Conservation (phyloP, 1,140 invertebrate genomes). For the Nylanderia fulva region DNA sequence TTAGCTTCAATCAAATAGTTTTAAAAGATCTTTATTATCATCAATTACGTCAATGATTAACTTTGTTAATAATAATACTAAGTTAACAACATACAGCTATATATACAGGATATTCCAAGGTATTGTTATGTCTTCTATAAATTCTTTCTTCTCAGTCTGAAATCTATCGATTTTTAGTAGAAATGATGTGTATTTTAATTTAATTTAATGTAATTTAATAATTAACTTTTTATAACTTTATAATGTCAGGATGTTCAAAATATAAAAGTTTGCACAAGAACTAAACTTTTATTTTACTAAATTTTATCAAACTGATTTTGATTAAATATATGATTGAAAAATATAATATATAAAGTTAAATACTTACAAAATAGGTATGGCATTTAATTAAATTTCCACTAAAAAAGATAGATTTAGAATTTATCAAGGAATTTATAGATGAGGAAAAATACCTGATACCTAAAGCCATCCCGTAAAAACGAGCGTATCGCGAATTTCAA, state of each 20-base stretch:
- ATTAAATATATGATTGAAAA: too few species aligned
- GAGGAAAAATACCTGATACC: not conserved
- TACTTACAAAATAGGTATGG: not conserved
- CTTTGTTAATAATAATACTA: slow-evolving; percentile 48
- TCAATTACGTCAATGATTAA: slow-evolving; percentile 47
- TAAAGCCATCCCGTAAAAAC: slow-evolving; percentile 21
- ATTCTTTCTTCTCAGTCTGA: not conserved
- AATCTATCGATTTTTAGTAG: not conserved
- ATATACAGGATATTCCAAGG: slow-evolving; percentile 26
- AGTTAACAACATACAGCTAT: slow-evolving; percentile 45
- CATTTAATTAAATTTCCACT: not conserved
- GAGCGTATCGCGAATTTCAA: slow-evolving; percentile 40
- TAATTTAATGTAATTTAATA: too few species aligned
- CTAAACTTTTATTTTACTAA: not conserved
- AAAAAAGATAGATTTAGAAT: not conserved
- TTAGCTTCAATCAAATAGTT: slow-evolving; percentile 31
- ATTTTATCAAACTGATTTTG: not conserved
- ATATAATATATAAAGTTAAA: too few species aligned
- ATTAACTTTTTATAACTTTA: too few species aligned
- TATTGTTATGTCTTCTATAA: slow-evolving; percentile 28
- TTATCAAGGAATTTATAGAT: slow-evolving; percentile 13
- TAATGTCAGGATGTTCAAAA: too few species aligned
- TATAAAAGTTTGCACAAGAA: not conserved
- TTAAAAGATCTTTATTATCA: slow-evolving; percentile 51
- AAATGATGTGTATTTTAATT: not conserved